Evolutionary conservation across 2,797 vertebrate genomes (phyloP).

Genomic region (Hypotaenidia philippensis): DNA sequence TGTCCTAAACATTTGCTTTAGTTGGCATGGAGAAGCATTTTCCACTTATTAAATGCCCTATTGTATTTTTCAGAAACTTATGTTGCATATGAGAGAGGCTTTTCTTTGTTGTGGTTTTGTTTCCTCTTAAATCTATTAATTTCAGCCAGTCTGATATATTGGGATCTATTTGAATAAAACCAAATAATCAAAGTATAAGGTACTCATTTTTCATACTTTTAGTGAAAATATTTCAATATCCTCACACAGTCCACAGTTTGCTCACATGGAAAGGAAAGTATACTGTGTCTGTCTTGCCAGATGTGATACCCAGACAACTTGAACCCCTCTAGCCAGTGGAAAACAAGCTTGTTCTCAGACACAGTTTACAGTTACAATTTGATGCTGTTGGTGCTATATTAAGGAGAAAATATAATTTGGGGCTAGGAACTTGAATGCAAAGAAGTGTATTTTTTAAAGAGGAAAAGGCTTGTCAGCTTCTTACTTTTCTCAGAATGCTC

Average conservation of each 20-base stretch:
- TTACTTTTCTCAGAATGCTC: neutral
- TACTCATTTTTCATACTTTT: neutral
- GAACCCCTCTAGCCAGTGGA: neutral
- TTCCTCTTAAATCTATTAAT: neutral
- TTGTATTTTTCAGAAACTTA: neutral
- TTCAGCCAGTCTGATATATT: neutral
- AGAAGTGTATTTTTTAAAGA: neutral
- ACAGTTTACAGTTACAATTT: neutral
- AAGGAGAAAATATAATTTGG: neutral
- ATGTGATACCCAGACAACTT: neutral
- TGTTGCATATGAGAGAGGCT: neutral
- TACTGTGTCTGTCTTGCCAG: no score
- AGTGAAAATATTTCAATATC: neutral
- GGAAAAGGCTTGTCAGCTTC: neutral
- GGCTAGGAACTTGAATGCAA: neutral
- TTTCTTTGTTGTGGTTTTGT: neutral
- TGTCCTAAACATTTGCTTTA: neutral
- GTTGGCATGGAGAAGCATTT: neutral
- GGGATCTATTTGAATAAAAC: neutral
- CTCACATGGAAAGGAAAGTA: neutral
- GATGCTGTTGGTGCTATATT: neutral
- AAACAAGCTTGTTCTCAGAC: neutral
- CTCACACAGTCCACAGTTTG: neutral
- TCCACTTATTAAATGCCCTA: neutral
- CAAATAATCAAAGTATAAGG: neutral